Evolutionary conservation across 53 echinoderm and acorn worm genomes (phyloP).

Genomic region (Stichopus horrens): DNA sequence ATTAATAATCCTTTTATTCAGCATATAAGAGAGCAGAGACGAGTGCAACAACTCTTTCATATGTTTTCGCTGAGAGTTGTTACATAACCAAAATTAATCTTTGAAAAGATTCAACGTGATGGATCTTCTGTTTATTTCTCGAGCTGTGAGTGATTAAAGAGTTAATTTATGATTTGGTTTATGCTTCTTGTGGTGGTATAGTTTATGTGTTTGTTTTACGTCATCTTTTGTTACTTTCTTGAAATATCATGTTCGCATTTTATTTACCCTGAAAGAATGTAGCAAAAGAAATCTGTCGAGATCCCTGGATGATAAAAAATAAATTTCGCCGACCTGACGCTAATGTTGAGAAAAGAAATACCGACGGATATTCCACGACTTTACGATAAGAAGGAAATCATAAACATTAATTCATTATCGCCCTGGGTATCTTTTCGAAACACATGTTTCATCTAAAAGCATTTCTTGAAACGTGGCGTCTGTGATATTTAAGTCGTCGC

Average conservation of each 20-base stretch:
- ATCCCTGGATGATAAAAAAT: too few relatives aligned
- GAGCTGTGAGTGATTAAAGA: background rate
- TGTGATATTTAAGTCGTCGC: background rate
- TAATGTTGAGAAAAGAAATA: background rate
- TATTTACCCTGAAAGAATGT: background rate
- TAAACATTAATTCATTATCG: background rate
- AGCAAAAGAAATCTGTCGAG: background rate
- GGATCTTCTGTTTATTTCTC: background rate
- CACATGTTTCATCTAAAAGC: background rate
- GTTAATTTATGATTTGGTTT: slow-evolving; percentile 2
- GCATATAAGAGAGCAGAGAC: too few relatives aligned
- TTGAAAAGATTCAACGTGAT: background rate
- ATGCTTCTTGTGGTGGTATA: background rate
- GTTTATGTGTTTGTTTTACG: background rate
- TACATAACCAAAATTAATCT: too few relatives aligned
- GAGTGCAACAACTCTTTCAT: too few relatives aligned
- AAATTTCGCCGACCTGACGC: too few relatives aligned
- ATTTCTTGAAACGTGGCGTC: background rate
- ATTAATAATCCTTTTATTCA: too few relatives aligned
- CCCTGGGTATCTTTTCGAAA: background rate
- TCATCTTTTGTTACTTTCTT: background rate
- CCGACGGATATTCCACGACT: slow-evolving; percentile 6
- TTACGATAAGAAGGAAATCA: background rate
- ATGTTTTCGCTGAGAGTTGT: too few relatives aligned
- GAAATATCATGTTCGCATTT: background rate